Evolutionary conservation across 1,140 invertebrate species (phyloP).

Genomic region (Neodiprion fabricii): DNA sequence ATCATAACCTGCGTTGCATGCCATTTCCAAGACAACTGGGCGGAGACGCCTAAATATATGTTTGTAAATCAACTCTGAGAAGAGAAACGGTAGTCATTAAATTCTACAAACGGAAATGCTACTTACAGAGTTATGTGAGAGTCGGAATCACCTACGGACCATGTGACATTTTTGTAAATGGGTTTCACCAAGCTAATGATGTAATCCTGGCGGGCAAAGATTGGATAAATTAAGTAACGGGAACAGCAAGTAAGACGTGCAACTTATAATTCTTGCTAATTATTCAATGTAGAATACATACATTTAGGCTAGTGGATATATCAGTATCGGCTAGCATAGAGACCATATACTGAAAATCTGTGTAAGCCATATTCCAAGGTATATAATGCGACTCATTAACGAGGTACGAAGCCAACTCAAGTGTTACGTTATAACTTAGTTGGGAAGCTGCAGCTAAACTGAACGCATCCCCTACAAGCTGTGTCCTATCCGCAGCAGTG

Average conservation of each 20-base stretch:
- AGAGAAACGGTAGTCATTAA: constrained; percentile 9
- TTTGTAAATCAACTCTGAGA: constrained; percentile 31
- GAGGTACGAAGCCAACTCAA: constrained; percentile 74
- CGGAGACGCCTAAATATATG: constrained; percentile 62
- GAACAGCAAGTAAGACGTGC: neutral
- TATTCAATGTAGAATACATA: constrained; percentile 39
- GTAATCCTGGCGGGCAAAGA: constrained; percentile 51
- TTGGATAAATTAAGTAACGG: no score
- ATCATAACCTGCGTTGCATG: constrained; percentile 65
- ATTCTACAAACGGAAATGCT: constrained; percentile 19
- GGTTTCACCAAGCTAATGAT: constrained; percentile 60
- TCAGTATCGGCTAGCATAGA: constrained; percentile 66
- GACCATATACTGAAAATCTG: constrained; percentile 64
- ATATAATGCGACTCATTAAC: constrained; percentile 71
- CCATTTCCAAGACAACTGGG: constrained; percentile 65
- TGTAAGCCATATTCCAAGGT: constrained; percentile 74
- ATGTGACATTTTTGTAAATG: constrained; percentile 64
- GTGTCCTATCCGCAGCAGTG: constrained; percentile 76
- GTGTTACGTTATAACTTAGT: constrained; percentile 69
- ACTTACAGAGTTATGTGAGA: constrained; percentile 67
- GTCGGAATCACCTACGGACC: constrained; percentile 63
- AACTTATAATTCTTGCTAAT: constrained; percentile 6
- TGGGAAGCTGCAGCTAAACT: constrained; percentile 75
- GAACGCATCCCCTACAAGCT: constrained; percentile 86
- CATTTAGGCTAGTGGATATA: constrained; percentile 67